phyloP scores from a whole-genome alignment of 1,140 invertebrate genomes.

The Drosophila busckii region DNA sequence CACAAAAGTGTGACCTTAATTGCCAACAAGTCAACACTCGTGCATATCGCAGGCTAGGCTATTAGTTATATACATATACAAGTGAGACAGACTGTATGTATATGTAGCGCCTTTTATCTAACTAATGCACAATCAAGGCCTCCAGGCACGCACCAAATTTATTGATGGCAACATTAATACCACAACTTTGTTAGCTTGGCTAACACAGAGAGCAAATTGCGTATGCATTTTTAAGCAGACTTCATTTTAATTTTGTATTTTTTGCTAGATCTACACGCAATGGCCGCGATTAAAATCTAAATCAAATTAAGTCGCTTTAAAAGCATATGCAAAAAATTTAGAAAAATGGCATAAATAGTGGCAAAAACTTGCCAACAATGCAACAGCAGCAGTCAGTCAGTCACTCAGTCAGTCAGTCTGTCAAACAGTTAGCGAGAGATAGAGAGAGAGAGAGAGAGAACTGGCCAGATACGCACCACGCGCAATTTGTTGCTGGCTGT shows the following conservation, averaged over 20 bases:
- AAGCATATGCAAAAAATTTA: slow-evolving; percentile 62
- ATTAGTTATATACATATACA: slow-evolving; percentile 42
- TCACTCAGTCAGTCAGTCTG: too few relatives aligned
- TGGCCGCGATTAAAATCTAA: slow-evolving; percentile 69
- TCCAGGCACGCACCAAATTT: slow-evolving; percentile 59
- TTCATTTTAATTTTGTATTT: slow-evolving; percentile 36
- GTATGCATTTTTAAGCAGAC: slow-evolving; percentile 43
- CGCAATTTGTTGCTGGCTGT: slow-evolving; percentile 35
- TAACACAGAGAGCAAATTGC: slow-evolving; percentile 55
- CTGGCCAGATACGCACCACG: slow-evolving; percentile 45
- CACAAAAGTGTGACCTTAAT: slow-evolving; percentile 60
- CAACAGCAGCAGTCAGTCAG: slow-evolving; percentile 6
- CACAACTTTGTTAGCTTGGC: slow-evolving; percentile 39
- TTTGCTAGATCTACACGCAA: slow-evolving; percentile 57
- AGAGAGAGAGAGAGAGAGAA: too few relatives aligned
- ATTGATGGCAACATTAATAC: slow-evolving; percentile 72
- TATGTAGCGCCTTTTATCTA: slow-evolving; percentile 41
- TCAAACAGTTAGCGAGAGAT: too few relatives aligned
- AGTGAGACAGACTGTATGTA: slow-evolving; percentile 4
- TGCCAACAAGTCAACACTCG: slow-evolving; percentile 66
- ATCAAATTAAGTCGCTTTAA: slow-evolving; percentile 75
- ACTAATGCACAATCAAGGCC: slow-evolving; percentile 69
- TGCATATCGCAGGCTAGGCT: slow-evolving; percentile 53
- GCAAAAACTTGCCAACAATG: slow-evolving; percentile 42
- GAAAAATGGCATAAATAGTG: slow-evolving; percentile 18